Evolutionary conservation across 2,113 vertebrate genomes (phyloP), one percentile per base, ranked within the genome.

Genomic region (Pomatorhinus ruficollis): DNA sequence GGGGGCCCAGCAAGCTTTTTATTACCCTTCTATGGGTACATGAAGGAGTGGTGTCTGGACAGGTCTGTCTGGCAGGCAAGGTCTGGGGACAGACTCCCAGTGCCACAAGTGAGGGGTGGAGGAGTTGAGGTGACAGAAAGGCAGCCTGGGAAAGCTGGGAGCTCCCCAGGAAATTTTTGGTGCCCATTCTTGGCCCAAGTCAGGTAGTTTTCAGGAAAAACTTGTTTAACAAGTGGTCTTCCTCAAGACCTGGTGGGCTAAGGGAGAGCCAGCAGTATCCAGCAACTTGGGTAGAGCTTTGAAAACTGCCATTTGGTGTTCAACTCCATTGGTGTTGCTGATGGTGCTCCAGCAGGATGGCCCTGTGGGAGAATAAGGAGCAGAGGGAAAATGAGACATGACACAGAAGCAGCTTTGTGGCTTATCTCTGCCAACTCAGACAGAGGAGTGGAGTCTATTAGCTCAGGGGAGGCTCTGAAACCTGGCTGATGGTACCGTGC

Each of bases 31-130:
- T 47, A 7, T 0, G 0, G 53, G 23, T 20, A 15, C 5, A 2
- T 30, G 39, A 84, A 86, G 57, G 11, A 63, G 52, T 5, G 18
- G 22, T 18, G n/a, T 61, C 68, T 61, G 60, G 13, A 40, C 49
- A 72, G 35, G 17, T 59, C 49, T 95, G 30, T 45, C 53, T 54
- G 68, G 47, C 18, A 49, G 63, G 40, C 64, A 28, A 10, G 57
- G 9, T 57, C 80, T n/a, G 1, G 1, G 49, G 17, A 40, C 42
- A 59, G 68, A 22, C 33, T 77, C 13, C 54, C 40, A n/a, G 40
- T 61, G 40, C 37, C 1, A 2, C 4, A 5, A 10, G 28, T 0
- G 0, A 74, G 28, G n/a, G 11, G 12, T 30, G 27, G 37, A 71
- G 44, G 40, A 74, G 21, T 17, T 65, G n/a, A 52, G 11, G 27